Percentiles rank a stretch among this genome's conserved stretches.
These are phyloP conservation scores for Chrysemys picta DNA, from an alignment of 2,113 vertebrate species.

Conservation along the genomic window DNA sequence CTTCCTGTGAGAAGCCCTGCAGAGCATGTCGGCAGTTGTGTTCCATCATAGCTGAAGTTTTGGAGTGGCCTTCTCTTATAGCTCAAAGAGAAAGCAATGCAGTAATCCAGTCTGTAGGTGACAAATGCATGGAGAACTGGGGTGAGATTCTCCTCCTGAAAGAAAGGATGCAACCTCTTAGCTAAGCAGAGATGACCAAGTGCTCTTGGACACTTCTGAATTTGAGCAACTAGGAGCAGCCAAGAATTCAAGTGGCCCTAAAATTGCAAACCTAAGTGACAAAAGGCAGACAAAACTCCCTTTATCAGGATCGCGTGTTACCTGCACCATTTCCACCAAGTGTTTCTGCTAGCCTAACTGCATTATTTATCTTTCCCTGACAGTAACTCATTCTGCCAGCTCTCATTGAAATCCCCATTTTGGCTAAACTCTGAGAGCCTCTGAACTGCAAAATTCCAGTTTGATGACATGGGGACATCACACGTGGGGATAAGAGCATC, in stretches of 20 bases:
- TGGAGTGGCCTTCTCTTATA: fast-evolving
- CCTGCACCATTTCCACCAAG: background rate
- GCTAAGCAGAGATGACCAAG: background rate
- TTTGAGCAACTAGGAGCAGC: fast-evolving
- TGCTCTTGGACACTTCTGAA: background rate
- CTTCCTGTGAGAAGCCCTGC: background rate
- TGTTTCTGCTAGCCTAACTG: background rate
- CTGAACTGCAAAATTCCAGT: background rate
- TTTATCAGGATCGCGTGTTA: background rate
- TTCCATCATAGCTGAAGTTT: background rate
- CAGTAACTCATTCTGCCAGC: background rate
- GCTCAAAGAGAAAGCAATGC: background rate
- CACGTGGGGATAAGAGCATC: background rate
- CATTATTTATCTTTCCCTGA: background rate
- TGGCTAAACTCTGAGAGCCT: background rate
- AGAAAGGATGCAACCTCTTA: background rate
- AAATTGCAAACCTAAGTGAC: background rate
- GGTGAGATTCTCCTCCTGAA: background rate
- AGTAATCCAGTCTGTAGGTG: background rate
- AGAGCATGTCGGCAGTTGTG: background rate
- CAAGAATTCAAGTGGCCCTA: background rate
- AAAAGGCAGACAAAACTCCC: background rate
- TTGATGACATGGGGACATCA: background rate
- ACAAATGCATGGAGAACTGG: background rate
- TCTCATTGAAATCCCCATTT: background rate